phyloP scores from a whole-genome alignment of 2,113 vertebrate species.

The Eretmodus cyanostictus region DNA sequence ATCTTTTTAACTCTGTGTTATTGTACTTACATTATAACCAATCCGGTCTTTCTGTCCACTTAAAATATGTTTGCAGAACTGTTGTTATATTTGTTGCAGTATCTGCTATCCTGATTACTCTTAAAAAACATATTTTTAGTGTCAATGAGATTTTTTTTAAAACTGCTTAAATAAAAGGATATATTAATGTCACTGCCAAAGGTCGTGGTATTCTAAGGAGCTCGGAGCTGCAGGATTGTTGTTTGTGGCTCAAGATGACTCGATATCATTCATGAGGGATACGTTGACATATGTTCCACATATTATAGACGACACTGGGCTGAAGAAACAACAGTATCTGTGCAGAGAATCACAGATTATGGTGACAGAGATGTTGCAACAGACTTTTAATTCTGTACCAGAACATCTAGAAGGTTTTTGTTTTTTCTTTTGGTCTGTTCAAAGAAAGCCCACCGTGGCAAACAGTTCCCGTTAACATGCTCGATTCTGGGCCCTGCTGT shows the following conservation, averaged over 20 bases:
- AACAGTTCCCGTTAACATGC: background rate
- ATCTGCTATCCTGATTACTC: background rate
- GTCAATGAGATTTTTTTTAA: background rate
- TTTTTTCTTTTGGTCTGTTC: background rate
- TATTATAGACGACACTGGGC: background rate
- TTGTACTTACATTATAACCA: background rate
- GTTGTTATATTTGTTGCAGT: background rate
- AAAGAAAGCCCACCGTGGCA: background rate
- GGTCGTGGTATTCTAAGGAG: background rate
- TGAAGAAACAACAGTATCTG: background rate
- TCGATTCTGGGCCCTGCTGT: background rate
- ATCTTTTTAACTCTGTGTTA: background rate
- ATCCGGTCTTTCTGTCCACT: background rate
- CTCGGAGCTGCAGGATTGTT: background rate
- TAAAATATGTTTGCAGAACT: background rate
- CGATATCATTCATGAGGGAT: background rate
- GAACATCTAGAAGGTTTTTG: background rate
- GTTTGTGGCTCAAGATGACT: background rate
- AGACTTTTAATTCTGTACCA: background rate
- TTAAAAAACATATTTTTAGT: background rate
- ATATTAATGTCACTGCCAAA: background rate
- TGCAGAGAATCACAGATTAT: background rate
- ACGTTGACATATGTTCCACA: background rate
- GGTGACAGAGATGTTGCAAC: background rate
- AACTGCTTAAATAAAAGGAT: background rate